Conservation (phyloP, 2,113 vertebrate genomes). For the Poecilia latipinna region DNA sequence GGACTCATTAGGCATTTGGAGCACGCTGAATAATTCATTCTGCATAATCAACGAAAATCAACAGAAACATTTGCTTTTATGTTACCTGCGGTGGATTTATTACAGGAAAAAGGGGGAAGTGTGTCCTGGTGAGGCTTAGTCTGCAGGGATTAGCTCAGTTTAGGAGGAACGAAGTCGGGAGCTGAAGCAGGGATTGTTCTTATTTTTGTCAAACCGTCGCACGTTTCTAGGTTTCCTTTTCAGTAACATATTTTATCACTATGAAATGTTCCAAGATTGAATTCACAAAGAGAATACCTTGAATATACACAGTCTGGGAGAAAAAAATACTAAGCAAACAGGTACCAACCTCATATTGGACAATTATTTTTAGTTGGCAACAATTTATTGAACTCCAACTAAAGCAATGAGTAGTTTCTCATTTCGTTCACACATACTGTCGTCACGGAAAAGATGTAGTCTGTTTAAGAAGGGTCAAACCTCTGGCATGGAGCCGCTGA, state of each 20-base stretch:
- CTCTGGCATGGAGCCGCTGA: too few species aligned
- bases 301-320: too few species aligned
- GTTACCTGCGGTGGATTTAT: conserved; percentile 28
- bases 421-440: too few species aligned
- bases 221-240: not conserved
- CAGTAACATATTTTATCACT: not conserved
- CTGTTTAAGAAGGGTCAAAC: too few species aligned
- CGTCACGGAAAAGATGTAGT: too few species aligned
- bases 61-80: conserved; percentile 52
- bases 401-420: too few species aligned
- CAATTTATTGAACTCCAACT: too few species aligned
- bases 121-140: conserved; percentile 5
- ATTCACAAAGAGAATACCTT: too few species aligned
- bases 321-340: too few species aligned
- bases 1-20: conserved; percentile 51
- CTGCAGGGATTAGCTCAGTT: not conserved
- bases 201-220: not conserved
- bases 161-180: not conserved
- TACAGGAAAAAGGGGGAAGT: not conserved
- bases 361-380: too few species aligned
- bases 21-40: conserved; percentile 60
- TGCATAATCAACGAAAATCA: conserved; percentile 52
- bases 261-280: not conserved
- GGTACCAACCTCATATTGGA: too few species aligned
- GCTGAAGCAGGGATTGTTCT: not conserved